These are phyloP conservation scores for Jaculus jaculus DNA, from an alignment of 2,113 vertebrate species.

Conservation along the genomic window DNA sequence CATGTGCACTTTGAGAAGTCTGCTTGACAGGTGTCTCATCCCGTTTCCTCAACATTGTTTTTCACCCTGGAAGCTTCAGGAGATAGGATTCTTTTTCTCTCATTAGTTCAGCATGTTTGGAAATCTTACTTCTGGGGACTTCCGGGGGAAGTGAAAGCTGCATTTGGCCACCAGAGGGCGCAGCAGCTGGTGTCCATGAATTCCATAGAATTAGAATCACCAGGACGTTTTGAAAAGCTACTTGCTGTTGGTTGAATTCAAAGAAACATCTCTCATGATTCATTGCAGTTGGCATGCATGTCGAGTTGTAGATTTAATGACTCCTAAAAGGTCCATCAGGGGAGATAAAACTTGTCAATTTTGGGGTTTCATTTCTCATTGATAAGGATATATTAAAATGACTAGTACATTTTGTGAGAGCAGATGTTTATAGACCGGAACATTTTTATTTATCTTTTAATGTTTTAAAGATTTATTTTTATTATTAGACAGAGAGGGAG, in stretches of 20 bases:
- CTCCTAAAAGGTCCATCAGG: conserved; percentile 22
- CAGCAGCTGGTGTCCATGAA: conserved; percentile 59
- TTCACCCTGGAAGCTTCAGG: conserved; percentile 40
- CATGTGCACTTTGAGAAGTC: not conserved
- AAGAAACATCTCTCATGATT: conserved; percentile 63
- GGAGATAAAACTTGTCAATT: not conserved
- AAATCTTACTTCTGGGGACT: conserved; percentile 64
- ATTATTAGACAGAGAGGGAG: no score
- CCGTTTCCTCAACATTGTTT: conserved; percentile 21
- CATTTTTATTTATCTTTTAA: no score
- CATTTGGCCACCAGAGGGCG: conserved; percentile 74
- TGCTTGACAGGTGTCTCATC: conserved; percentile 42
- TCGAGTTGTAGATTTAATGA: conserved; percentile 64
- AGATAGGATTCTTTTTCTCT: conserved; percentile 29
- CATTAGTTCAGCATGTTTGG: conserved; percentile 56
- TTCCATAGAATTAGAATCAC: conserved; percentile 51
- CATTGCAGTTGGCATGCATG: conserved; percentile 38
- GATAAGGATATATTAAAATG: conserved; percentile 40
- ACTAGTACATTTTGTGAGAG: conserved; percentile 10
- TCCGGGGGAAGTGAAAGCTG: conserved; percentile 73
- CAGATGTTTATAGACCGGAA: conserved; percentile 22
- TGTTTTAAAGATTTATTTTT: no score
- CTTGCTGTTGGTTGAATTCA: conserved; percentile 56
- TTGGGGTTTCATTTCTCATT: conserved; percentile 46
- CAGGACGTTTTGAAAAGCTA: conserved; percentile 63